A percentile compares a stretch with the other conserved stretches of the same genome.
These are phyloP conservation scores for Cyphomyrus discorhynchus DNA, from an alignment of 2,113 vertebrate species.

Conservation along the genomic window DNA sequence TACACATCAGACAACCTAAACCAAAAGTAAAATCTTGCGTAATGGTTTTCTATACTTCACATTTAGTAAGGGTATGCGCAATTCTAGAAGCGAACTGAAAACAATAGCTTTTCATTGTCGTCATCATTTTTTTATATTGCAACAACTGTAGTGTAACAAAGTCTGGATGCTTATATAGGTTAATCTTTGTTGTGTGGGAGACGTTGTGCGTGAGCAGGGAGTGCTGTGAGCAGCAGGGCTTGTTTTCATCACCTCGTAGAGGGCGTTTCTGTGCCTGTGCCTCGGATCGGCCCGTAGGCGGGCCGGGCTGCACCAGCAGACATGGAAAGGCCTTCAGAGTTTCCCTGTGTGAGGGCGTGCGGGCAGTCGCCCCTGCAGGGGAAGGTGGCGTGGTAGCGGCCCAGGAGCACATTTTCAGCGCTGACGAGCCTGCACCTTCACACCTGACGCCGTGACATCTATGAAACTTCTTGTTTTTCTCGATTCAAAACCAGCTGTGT, in stretches of 20 bases:
- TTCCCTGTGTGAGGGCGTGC: not conserved
- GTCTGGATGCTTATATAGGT: constrained; percentile 6
- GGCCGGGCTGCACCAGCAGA: not conserved
- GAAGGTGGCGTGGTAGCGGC: constrained; percentile 14
- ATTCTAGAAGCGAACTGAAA: not conserved
- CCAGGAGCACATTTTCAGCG: constrained; percentile 24
- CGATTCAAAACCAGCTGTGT: not conserved
- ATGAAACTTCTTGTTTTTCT: not conserved
- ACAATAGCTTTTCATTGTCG: not conserved
- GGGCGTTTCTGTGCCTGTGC: not conserved
- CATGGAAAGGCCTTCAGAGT: constrained; percentile 17
- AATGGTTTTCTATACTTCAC: not conserved
- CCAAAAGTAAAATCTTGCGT: not conserved
- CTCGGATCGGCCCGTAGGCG: not conserved
- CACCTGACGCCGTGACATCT: not conserved
- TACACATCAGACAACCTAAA: not conserved
- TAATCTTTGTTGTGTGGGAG: constrained; percentile 18
- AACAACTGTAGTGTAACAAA: not conserved
- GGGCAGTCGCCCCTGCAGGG: constrained; percentile 13
- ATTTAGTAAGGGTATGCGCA: not conserved
- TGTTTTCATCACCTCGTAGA: not conserved
- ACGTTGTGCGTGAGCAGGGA: not conserved
- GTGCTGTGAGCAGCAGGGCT: not conserved
- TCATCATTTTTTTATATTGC: not conserved
- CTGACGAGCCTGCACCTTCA: constrained; percentile 28